Evolutionary conservation across 1,140 invertebrate species (phyloP).

Genomic region (Telenomus remus): DNA sequence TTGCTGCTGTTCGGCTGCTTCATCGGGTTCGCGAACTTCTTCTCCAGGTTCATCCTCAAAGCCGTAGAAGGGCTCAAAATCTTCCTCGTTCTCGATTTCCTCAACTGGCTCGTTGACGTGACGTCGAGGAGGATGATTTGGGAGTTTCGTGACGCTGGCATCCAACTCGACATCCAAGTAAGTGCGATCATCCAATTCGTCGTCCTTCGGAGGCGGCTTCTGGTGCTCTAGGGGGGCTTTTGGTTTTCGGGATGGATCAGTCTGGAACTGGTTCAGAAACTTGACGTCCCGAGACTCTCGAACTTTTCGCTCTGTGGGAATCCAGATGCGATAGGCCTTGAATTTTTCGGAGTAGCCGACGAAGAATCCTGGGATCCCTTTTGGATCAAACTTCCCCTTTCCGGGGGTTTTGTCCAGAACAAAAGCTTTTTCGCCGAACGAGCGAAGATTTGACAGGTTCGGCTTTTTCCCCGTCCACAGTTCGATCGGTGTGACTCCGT

Average conservation of each 20-base stretch:
- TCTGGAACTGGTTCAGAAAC: slow-evolving; percentile 5
- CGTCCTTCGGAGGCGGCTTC: too few species aligned
- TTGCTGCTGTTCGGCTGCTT: too few species aligned
- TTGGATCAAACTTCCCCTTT: slow-evolving; percentile 30
- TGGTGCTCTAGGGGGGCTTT: not conserved
- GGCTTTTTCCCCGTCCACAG: slow-evolving; percentile 60
- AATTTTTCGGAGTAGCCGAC: slow-evolving; percentile 18
- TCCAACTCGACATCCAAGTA: too few species aligned
- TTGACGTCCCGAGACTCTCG: slow-evolving; percentile 11
- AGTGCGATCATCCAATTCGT: too few species aligned
- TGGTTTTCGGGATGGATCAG: not conserved
- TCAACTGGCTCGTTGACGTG: too few species aligned
- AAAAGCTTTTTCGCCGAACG: slow-evolving; percentile 37
- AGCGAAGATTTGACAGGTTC: slow-evolving; percentile 58
- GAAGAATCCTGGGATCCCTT: slow-evolving; percentile 10
- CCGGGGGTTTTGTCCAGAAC: slow-evolving; percentile 14
- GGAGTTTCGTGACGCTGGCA: too few species aligned
- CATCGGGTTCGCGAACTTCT: too few species aligned
- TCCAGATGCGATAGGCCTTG: slow-evolving; percentile 30
- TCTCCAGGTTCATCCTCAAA: too few species aligned
- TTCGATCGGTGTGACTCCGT: slow-evolving; percentile 47
- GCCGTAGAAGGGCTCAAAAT: too few species aligned
- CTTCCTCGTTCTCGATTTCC: too few species aligned
- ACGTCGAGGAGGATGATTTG: too few species aligned
- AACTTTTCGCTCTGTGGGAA: slow-evolving; percentile 14